Evolutionary conservation across 2,113 vertebrate genomes (phyloP).

Genomic region (Ardeotis arabs): DNA sequence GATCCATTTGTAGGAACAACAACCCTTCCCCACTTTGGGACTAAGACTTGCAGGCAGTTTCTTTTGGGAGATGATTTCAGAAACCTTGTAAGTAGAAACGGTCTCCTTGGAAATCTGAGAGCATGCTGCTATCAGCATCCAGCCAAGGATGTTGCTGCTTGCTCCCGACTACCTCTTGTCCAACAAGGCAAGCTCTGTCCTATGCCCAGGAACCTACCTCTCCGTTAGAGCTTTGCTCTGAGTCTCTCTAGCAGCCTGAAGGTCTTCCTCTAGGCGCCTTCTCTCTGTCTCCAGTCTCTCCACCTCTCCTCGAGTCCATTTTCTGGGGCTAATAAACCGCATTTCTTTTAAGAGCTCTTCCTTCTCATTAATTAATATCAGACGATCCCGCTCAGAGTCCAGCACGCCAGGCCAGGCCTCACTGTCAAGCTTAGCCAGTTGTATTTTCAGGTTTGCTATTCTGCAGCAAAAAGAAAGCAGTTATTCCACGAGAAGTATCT

Average conservation of each 20-base stretch:
- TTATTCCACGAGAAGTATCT: background rate
- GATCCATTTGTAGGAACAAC: background rate
- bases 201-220: conserved; percentile 73
- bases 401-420: conserved; percentile 96
- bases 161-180: background rate
- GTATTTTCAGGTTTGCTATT: conserved; percentile 94
- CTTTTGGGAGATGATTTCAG: background rate
- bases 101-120: background rate
- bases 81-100: background rate
- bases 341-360: conserved; percentile 98
- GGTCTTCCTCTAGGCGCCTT: conserved; percentile 89
- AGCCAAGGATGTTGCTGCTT: background rate
- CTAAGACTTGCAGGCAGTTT: background rate
- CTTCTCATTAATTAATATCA: conserved; percentile 96
- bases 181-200: background rate
- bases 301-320: conserved; percentile 84
- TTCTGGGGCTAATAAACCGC: conserved; percentile 86
- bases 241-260: conserved; percentile 91
- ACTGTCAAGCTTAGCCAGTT: conserved; percentile 93
- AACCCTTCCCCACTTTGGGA: background rate
- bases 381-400: conserved; percentile 92
- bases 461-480: conserved; percentile 62
- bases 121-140: background rate
- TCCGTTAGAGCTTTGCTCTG: conserved; percentile 97
- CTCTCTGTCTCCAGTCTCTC: conserved; percentile 88